phyloP scores from a whole-genome alignment of 2,888 invertebrate species.

The Hipparchia sbordonii region DNA sequence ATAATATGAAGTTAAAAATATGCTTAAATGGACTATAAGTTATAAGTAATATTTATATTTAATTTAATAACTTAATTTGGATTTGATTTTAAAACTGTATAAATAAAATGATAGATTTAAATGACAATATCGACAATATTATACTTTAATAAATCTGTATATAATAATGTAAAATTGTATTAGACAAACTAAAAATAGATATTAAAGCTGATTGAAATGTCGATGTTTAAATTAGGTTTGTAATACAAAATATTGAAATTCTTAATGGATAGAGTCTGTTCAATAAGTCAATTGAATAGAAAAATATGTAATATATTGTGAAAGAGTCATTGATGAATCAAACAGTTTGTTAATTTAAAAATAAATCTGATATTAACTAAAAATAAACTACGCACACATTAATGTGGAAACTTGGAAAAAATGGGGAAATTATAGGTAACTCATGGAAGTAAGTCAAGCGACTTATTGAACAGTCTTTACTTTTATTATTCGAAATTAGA shows the following conservation, averaged over 20 bases:
- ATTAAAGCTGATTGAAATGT: constrained; percentile 25
- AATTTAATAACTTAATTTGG: constrained; percentile 13
- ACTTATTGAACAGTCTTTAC: too few species aligned
- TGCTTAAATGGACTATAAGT: constrained; percentile 12
- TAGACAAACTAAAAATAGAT: constrained; percentile 22
- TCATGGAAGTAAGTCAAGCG: too few species aligned
- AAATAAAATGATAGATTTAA: constrained; percentile 19
- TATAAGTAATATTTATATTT: constrained; percentile 7
- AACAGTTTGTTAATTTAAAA: too few species aligned
- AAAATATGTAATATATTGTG: too few species aligned
- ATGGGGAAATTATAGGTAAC: too few species aligned
- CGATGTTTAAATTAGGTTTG: constrained; percentile 27
- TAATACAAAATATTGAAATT: constrained; percentile 11
- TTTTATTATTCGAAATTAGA: constrained; percentile 28
- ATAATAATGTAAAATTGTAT: constrained; percentile 27
- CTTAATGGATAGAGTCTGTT: neutral
- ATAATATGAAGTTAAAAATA: neutral
- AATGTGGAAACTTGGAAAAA: too few species aligned
- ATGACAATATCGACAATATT: constrained; percentile 29
- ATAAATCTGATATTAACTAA: too few species aligned
- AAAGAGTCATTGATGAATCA: too few species aligned
- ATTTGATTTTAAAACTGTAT: constrained; percentile 16
- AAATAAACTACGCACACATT: too few species aligned
- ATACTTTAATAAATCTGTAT: constrained; percentile 23
- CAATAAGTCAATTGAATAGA: too few species aligned